Evolutionary conservation across 2,113 vertebrate species (phyloP), one percentile per base, ranked within the genome.

Genomic region (Hymenochirus boettgeri): DNA sequence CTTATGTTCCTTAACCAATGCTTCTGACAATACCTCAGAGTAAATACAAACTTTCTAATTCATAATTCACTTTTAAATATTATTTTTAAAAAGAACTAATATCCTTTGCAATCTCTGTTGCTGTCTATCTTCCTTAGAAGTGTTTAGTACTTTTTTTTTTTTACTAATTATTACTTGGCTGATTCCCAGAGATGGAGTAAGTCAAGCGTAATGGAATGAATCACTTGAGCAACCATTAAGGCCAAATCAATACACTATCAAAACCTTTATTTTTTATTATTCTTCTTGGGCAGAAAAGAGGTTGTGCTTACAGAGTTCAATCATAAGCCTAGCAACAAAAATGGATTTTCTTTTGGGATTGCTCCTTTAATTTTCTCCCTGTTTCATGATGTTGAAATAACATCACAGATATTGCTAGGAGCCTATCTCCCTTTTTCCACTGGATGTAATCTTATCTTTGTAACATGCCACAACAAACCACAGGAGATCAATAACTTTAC

Each of bases 181-280:
- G 39, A 42, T 42, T 42, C 39, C 39, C 39, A 42, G 39, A 42
- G 39, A 42, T 42, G 17, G 17, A 42, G n/a, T 42, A n/a, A 42
- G 39, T 42, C 39, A 42, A 42, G 2, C n/a, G 39, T 42, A 42
- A 42, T 42, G 39, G 39, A 42, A 42, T 42, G 39, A 42, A 42
- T 42, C 17, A 42, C 39, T 42, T 15, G 6, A 42, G 39, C 39
- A 42, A n/a, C 39, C 39, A 42, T 42, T 42, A 42, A 42, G 17
- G 39, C 17, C 39, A 42, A 42, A 42, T 42, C 39, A 42, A 42
- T 42, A 42, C 39, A 15, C 39, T 15, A 15, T 15, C 11, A 42
- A 42, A 42, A 15, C 17, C 15, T 42, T 42, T n/a, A n/a, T 15
- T n/a, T 42, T 42, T 42, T 48, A 48, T 48, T 18, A 9, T 22